phyloP scores from a whole-genome alignment of 2,113 vertebrate species.

The Galbula dea region DNA sequence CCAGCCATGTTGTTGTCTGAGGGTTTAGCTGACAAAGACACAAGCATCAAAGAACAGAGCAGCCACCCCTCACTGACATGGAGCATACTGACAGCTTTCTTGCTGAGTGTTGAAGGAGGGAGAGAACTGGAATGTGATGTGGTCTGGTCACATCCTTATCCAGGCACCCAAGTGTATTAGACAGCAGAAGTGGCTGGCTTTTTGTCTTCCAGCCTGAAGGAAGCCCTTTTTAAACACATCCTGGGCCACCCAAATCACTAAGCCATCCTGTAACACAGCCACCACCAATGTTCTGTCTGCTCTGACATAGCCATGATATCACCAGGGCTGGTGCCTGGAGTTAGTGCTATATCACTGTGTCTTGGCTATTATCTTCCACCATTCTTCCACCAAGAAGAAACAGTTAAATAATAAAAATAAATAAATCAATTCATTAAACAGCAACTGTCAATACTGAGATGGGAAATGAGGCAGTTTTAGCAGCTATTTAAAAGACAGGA shows the following conservation, averaged over 20 bases:
- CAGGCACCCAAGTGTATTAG: fast-evolving
- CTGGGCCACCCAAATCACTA: not conserved
- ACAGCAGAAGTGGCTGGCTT: not conserved
- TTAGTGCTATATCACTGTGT: not conserved
- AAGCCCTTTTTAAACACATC: not conserved
- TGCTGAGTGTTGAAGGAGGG: not conserved
- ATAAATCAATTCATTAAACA: not conserved
- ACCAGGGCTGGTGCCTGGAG: not conserved
- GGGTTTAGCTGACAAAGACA: not conserved
- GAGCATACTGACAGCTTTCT: not conserved
- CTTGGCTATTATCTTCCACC: not conserved
- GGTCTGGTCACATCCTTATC: not conserved
- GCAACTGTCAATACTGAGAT: not conserved
- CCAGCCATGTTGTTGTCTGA: fast-evolving
- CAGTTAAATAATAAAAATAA: not conserved
- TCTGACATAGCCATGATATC: not conserved
- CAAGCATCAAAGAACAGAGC: not conserved
- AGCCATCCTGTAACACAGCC: not conserved
- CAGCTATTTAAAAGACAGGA: not conserved
- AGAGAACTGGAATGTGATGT: not conserved
- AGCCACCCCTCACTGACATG: not conserved
- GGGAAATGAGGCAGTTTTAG: not conserved
- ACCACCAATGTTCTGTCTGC: not conserved
- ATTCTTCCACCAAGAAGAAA: not conserved
- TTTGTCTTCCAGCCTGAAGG: not conserved